phyloP scores from a whole-genome alignment of 2,113 vertebrate species.

The Epinephelus lanceolatus region DNA sequence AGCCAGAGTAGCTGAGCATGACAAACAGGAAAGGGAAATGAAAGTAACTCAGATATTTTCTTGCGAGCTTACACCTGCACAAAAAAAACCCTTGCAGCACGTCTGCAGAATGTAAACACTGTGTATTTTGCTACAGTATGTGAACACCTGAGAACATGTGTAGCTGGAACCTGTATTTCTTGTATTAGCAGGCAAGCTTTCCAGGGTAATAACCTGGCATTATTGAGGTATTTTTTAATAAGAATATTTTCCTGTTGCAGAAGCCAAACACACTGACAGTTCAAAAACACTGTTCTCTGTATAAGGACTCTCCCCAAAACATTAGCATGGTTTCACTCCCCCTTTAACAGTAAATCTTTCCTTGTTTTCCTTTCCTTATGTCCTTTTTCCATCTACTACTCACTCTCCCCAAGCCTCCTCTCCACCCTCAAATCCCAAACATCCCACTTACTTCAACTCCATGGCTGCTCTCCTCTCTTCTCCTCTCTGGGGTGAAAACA shows the following conservation, averaged over 20 bases:
- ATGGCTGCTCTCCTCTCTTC: constrained; percentile 60
- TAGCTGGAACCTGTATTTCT: constrained; percentile 47
- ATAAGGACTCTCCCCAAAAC: neutral
- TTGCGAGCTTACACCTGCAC: neutral
- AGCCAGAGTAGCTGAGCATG: neutral
- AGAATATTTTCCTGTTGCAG: constrained; percentile 19
- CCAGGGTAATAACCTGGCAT: constrained; percentile 10
- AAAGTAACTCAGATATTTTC: constrained; percentile 11
- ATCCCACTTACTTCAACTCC: constrained; percentile 77
- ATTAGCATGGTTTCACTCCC: neutral
- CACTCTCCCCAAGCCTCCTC: constrained; percentile 21
- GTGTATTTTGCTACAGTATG: neutral
- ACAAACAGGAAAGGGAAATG: constrained; percentile 57
- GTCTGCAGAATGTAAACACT: constrained; percentile 1
- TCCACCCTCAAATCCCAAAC: constrained; percentile 27
- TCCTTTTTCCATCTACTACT: constrained; percentile 9
- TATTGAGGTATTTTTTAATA: constrained; percentile 9
- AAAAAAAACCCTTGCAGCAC: neutral
- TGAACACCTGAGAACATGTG: neutral
- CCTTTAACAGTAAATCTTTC: neutral
- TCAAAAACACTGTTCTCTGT: neutral
- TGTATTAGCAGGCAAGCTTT: constrained; percentile 7
- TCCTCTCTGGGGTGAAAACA: constrained; percentile 37
- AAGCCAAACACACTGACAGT: neutral
- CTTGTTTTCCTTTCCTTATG: neutral